These are phyloP conservation scores for Tachysurus fulvidraco DNA, from an alignment of 2,113 vertebrate species.

Conservation along the genomic window DNA sequence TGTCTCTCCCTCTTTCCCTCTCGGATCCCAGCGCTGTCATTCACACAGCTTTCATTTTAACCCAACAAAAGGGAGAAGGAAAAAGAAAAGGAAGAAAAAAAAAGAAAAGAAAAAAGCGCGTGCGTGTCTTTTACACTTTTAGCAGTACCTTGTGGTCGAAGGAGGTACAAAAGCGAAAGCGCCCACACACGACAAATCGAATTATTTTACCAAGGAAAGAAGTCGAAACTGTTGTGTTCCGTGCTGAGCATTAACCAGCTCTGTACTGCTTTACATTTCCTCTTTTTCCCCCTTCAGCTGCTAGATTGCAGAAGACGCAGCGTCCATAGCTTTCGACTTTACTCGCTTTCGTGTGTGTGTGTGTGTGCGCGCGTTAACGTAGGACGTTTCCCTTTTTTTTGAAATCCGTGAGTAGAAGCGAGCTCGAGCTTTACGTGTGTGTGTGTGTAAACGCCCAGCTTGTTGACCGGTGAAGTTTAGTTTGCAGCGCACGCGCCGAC, in stretches of 20 bases:
- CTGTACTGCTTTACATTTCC: slow-evolving; percentile 38
- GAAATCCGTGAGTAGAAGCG: neutral
- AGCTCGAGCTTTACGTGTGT: neutral
- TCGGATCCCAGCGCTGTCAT: slow-evolving; percentile 19
- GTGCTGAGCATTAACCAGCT: slow-evolving; percentile 40
- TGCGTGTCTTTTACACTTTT: slow-evolving; percentile 30
- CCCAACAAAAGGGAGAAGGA: neutral
- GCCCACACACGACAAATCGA: neutral
- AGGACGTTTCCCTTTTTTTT: neutral
- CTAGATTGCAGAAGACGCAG: neutral
- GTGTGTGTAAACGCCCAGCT: slow-evolving; percentile 25
- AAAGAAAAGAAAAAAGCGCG: neutral
- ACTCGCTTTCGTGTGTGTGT: no score
- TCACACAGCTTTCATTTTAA: neutral
- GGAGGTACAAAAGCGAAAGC: neutral
- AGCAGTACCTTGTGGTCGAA: slow-evolving; percentile 16
- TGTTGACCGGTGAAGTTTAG: slow-evolving; percentile 34
- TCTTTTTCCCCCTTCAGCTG: slow-evolving; percentile 40
- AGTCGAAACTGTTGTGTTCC: slow-evolving; percentile 43
- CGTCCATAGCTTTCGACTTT: neutral
- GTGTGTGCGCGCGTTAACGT: neutral
- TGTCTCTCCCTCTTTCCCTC: slow-evolving; percentile 32
- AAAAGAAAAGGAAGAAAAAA: neutral
- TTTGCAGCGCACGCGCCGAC: slow-evolving; percentile 10
- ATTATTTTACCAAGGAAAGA: slow-evolving; percentile 20